These are phyloP conservation scores for Halictus rubicundus DNA, from an alignment of 1,140 invertebrate species.

Conservation along the genomic window DNA sequence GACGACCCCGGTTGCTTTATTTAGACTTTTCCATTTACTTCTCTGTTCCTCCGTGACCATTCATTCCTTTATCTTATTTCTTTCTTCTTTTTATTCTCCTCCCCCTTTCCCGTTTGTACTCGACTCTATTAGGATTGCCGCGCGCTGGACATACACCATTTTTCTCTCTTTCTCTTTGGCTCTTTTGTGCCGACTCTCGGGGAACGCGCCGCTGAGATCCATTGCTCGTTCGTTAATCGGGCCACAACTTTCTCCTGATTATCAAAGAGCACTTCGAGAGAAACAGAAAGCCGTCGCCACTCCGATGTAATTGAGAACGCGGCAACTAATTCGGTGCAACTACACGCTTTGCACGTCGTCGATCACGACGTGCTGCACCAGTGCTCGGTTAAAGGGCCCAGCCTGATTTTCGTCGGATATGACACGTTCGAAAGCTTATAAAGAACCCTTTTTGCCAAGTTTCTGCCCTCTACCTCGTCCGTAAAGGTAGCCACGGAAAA, in stretches of 20 bases:
- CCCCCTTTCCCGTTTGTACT: neutral
- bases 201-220: neutral
- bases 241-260: constrained; percentile 55
- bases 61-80: constrained; percentile 16
- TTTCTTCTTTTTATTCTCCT: neutral
- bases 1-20: neutral
- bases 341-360: neutral
- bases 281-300: constrained; percentile 9
- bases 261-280: constrained; percentile 44
- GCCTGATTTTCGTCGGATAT: no score
- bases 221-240: constrained; percentile 39
- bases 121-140: neutral
- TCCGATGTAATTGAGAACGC: constrained; percentile 39
- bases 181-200: neutral
- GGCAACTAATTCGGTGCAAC: constrained; percentile 20
- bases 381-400: no score
- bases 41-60: constrained; percentile 20
- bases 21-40: constrained; percentile 1
- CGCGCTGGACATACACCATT: neutral
- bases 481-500: no score
- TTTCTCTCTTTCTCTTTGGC: neutral
- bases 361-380: neutral
- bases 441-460: no score
- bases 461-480: no score
- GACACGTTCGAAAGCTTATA: no score